Evolutionary conservation across 1,140 invertebrate species (phyloP).

Genomic region (Lordiphosa collinella): DNA sequence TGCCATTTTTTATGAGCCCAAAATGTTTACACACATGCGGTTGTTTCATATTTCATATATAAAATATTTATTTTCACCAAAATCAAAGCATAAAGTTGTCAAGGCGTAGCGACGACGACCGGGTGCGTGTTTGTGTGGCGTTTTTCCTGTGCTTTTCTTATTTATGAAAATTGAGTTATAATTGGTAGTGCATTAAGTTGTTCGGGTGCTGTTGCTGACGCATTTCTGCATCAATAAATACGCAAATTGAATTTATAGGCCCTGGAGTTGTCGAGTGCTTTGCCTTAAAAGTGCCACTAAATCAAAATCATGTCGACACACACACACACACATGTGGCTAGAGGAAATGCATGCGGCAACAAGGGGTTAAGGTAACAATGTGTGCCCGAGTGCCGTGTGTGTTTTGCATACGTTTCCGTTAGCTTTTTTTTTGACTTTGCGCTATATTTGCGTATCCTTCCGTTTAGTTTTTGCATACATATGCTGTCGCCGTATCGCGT

Average conservation of each 20-base stretch:
- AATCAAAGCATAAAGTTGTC: constrained; percentile 75
- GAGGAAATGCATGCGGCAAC: constrained; percentile 44
- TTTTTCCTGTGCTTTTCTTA: constrained; percentile 49
- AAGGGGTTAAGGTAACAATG: constrained; percentile 53
- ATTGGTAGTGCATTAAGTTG: constrained; percentile 76
- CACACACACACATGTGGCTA: constrained; percentile 1
- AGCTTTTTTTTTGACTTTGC: constrained; percentile 20
- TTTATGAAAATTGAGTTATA: constrained; percentile 78
- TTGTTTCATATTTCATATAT: constrained; percentile 74
- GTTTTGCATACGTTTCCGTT: constrained; percentile 70
- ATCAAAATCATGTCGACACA: constrained; percentile 71
- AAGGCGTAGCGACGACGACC: constrained; percentile 53
- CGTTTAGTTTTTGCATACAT: constrained; percentile 53
- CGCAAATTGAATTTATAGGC: constrained; percentile 77
- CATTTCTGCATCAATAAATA: constrained; percentile 76
- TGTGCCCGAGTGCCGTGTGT: constrained; percentile 36
- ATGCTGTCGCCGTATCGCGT: constrained; percentile 36
- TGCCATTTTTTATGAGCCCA: constrained; percentile 19
- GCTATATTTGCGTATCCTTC: constrained; percentile 66
- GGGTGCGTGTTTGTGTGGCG: constrained; percentile 43
- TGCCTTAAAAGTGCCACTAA: constrained; percentile 77
- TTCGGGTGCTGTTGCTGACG: constrained; percentile 42
- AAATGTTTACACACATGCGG: constrained; percentile 75
- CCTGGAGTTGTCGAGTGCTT: constrained; percentile 29
- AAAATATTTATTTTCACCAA: constrained; percentile 24